These are phyloP conservation scores for Agonum fuliginosum DNA, from an alignment of 2,888 invertebrate genomes.

Conservation along the genomic window DNA sequence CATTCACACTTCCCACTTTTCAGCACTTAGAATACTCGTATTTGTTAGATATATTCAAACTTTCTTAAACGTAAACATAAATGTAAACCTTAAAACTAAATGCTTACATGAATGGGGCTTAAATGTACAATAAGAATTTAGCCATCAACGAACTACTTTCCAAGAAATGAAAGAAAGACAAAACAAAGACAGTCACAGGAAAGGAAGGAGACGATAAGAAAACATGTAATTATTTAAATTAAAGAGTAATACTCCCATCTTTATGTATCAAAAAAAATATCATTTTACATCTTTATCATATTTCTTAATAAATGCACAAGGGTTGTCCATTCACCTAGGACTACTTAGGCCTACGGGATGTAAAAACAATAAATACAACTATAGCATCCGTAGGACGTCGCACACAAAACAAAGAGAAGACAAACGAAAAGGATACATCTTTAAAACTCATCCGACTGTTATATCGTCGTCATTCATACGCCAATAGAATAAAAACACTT, in stretches of 20 bases:
- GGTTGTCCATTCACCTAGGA: constrained; percentile 15
- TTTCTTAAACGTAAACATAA: too few species aligned
- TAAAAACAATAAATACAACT: constrained; percentile 44
- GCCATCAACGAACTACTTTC: too few species aligned
- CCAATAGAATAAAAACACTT: neutral
- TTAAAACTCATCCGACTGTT: constrained; percentile 43
- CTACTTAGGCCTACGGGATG: constrained; percentile 17
- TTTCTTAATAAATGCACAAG: constrained; percentile 45
- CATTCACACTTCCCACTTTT: too few species aligned
- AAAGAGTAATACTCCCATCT: constrained; percentile 49
- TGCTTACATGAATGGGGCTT: too few species aligned
- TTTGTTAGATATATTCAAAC: too few species aligned
- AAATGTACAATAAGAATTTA: too few species aligned
- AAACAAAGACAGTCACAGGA: neutral
- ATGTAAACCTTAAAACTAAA: too few species aligned
- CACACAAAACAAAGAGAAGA: neutral
- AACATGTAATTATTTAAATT: constrained; percentile 31
- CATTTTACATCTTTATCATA: constrained; percentile 50
- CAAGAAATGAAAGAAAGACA: neutral
- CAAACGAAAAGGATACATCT: constrained; percentile 7
- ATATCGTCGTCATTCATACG: constrained; percentile 46
- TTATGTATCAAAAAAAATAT: constrained; percentile 52
- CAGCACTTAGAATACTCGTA: too few species aligned
- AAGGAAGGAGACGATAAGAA: neutral
- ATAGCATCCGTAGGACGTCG: constrained; percentile 28